Conservation (phyloP, 2,113 vertebrate genomes). For the Mastomys coucha region DNA sequence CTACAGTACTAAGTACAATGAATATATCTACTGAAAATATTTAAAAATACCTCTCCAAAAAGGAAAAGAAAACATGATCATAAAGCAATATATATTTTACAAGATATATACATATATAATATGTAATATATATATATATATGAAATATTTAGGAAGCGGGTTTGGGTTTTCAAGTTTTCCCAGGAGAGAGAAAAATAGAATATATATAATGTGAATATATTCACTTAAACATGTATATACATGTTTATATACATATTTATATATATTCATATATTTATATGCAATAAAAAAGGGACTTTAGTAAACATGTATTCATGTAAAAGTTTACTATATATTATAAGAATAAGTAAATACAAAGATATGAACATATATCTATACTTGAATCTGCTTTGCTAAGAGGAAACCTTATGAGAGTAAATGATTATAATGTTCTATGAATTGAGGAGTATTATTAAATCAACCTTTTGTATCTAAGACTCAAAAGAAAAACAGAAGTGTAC, state of each 20-base stretch:
- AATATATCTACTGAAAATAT: background rate
- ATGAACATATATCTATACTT: background rate
- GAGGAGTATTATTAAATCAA: constrained; percentile 42
- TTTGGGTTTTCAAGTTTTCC: background rate
- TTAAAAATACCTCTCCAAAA: background rate
- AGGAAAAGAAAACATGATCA: background rate
- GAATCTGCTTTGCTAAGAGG: background rate
- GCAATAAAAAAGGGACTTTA: background rate
- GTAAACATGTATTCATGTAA: background rate
- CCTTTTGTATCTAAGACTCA: background rate
- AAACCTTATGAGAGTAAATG: background rate
- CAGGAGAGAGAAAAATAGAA: constrained; percentile 9
- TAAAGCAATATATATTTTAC: background rate
- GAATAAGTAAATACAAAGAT: background rate
- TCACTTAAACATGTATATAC: background rate
- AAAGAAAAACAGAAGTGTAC: constrained; percentile 29
- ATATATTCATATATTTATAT: background rate
- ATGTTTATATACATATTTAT: background rate
- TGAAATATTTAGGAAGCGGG: background rate
- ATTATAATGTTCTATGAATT: constrained; percentile 19
- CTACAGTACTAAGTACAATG: background rate
- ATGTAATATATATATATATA: background rate
- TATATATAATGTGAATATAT: background rate
- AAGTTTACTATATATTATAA: background rate
- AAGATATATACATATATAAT: background rate